Base-by-base conservation (phyloP, 2,888 invertebrate genomes). In the Epinotia demarniana region DNA sequence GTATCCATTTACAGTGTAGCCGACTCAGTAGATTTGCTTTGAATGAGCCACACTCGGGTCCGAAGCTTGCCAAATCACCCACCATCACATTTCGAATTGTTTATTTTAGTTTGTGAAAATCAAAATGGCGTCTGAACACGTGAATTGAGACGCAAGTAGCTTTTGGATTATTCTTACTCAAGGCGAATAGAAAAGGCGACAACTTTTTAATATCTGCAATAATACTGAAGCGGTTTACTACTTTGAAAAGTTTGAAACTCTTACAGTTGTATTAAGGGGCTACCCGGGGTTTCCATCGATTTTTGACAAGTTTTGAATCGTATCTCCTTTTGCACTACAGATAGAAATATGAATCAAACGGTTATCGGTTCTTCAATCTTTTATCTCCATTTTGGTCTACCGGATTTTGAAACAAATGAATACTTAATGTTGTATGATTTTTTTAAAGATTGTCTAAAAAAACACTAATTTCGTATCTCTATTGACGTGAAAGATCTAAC, bases 51-150 rank as follows among this genome's bases (percentile, higher is more conserved):
- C 61, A 67, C 75, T 71, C 19, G 63, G 67, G 75, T 66, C 61
- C 71, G 58, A 43, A 46, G 61, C 19, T 61, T 75, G 75, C 75
- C 75, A 75, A 75, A 75, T 75, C 75, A 67, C 75, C 72, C 57
- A 43, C 27, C 43, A 49, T 53, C 71, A 72, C 71, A 66, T 75
- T 66, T 18, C 9, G 23, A 46, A 75, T 72, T 57, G 71, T 72
- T 67, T 75, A 75, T 75, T 67, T 23, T 62, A 62, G 61, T 72
- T 67, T 33, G 33, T 72, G n/a, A 27, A 43, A 57, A 67, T 72
- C 72, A 67, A 73, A 62, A 75, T 62, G 18, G 64, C 53, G 18
- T 43, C 66, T 33, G 16, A 19, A 19, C 67, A 73, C 43, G 23
- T 73, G 61, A 61, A 23, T 63, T 3, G 27, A 16, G 39, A 23